A percentile compares a stretch with the other conserved stretches of the same genome.
These are phyloP conservation scores for Odontocolon sp. DNA, from an alignment of 2,888 invertebrate species.

Conservation along the genomic window DNA sequence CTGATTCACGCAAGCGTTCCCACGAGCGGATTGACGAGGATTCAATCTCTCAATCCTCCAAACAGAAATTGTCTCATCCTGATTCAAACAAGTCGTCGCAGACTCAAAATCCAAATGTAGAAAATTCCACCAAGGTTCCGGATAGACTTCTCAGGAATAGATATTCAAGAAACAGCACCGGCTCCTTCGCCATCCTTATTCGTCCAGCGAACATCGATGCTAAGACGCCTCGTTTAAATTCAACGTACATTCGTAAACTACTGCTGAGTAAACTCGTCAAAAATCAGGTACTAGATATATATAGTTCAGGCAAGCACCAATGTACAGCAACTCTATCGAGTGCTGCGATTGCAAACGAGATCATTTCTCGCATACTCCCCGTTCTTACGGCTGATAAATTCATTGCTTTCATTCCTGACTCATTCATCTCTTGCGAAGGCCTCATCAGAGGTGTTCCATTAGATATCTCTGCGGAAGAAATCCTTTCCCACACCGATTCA, in stretches of 20 bases:
- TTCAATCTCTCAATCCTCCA: no score
- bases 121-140: no score
- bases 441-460: constrained; percentile 7
- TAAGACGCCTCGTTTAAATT: not conserved
- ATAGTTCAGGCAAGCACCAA: constrained; percentile 6
- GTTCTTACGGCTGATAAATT: not conserved
- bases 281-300: not conserved
- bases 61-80: no score
- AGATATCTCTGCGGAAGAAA: not conserved
- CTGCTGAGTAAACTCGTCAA: not conserved
- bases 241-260: not conserved
- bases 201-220: not conserved
- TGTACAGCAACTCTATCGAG: not conserved
- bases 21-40: no score
- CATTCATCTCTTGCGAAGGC: constrained; percentile 1
- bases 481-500: not conserved
- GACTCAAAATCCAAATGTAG: no score
- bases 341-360: not conserved
- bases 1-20: no score
- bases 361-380: not conserved
- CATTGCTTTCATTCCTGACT: constrained; percentile 18
- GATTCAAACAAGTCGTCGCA: no score
- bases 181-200: not conserved
- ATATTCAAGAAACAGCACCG: not conserved
- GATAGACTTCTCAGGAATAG: no score